phyloP scores from a whole-genome alignment of 1,140 invertebrate genomes.

The Dinoponera quadriceps region DNA sequence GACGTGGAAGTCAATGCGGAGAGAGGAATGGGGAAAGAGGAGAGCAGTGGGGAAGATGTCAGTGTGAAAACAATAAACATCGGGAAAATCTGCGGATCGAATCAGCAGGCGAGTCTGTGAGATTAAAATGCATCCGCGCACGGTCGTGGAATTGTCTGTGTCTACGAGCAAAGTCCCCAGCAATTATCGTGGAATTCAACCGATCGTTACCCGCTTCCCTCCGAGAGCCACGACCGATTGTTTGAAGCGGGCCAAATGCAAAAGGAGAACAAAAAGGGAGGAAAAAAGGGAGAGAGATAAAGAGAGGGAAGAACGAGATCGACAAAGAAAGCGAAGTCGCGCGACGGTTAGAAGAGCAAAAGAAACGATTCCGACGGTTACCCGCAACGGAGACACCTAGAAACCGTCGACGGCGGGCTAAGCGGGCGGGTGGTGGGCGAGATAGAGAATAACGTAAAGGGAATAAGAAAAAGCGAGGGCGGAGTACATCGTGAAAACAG shows the following conservation, averaged over 20 bases:
- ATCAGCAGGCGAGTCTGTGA: slow-evolving; percentile 22
- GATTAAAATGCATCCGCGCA: slow-evolving; percentile 71
- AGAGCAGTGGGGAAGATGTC: background rate
- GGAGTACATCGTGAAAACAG: slow-evolving; percentile 50
- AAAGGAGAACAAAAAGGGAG: slow-evolving; percentile 5
- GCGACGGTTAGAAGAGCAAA: slow-evolving; percentile 55
- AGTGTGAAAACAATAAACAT: slow-evolving; percentile 55
- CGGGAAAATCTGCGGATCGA: slow-evolving; percentile 21
- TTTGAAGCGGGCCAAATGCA: slow-evolving; percentile 58
- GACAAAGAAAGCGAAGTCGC: slow-evolving; percentile 47
- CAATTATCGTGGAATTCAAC: slow-evolving; percentile 69
- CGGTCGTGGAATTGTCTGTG: slow-evolving; percentile 37
- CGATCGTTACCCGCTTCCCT: slow-evolving; percentile 67
- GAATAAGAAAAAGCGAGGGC: slow-evolving; percentile 17
- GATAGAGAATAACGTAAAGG: slow-evolving; percentile 58
- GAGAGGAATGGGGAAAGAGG: no score
- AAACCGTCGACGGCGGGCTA: slow-evolving; percentile 27
- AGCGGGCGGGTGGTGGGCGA: background rate
- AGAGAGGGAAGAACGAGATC: background rate
- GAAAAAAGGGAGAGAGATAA: background rate
- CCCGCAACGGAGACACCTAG: slow-evolving; percentile 59
- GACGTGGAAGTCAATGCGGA: background rate
- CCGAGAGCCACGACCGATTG: slow-evolving; percentile 61
- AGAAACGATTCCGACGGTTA: slow-evolving; percentile 61
- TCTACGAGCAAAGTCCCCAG: slow-evolving; percentile 62